Conservation (phyloP, 2,797 vertebrate genomes). For the Buphagus erythrorhynchus region DNA sequence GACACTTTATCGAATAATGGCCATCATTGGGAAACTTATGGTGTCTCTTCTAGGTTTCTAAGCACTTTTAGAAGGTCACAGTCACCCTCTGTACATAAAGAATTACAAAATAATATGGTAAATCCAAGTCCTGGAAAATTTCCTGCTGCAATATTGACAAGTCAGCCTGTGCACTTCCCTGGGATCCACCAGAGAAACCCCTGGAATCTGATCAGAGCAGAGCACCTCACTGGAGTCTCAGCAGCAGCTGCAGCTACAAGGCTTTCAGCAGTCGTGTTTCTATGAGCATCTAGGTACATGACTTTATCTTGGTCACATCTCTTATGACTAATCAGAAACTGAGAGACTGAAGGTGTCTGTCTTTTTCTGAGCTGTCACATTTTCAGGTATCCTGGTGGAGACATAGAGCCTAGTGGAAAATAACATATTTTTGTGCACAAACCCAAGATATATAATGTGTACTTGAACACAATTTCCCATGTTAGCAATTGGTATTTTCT, state of each 20-base stretch:
- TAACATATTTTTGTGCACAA: not conserved
- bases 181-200: not conserved
- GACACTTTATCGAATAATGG: not conserved
- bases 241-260: not conserved
- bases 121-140: not conserved
- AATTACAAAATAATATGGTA: not conserved
- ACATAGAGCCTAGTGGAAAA: not conserved
- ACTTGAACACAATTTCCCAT: not conserved
- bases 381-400: not conserved
- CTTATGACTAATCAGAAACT: not conserved
- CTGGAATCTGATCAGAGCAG: not conserved
- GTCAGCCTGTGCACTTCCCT: not conserved
- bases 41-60: not conserved
- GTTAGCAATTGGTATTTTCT: not conserved
- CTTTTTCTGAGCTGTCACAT: not conserved
- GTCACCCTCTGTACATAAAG: not conserved
- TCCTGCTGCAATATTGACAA: not conserved
- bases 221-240: not conserved
- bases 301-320: not conserved
- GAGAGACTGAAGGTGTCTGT: not conserved
- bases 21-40: not conserved
- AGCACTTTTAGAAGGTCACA: not conserved
- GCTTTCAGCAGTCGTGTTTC: rapidly evolving
- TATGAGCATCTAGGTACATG: not conserved
- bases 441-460: not conserved